Evolutionary conservation across 2,113 vertebrate species (phyloP).

Genomic region (Pteropus alecto): DNA sequence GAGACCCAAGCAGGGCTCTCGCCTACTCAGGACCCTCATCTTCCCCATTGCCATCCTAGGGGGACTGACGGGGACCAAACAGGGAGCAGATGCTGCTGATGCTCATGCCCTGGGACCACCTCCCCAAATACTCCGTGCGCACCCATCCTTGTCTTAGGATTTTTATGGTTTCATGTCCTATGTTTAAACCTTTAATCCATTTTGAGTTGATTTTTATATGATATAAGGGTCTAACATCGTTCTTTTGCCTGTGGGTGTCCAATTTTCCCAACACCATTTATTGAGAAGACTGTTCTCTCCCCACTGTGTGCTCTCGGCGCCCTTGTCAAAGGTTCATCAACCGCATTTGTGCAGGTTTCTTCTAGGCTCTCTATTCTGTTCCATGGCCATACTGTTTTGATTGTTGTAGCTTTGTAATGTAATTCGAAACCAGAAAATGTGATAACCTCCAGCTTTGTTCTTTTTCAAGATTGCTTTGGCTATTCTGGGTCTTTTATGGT

Average conservation of each 20-base stretch:
- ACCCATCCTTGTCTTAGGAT: background rate
- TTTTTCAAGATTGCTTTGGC: background rate
- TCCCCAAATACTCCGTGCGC: background rate
- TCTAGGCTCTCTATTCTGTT: background rate
- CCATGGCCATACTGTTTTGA: background rate
- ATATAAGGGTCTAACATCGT: background rate
- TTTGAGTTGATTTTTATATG: background rate
- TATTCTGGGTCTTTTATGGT: background rate
- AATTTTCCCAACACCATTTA: background rate
- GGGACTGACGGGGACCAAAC: background rate
- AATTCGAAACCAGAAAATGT: background rate
- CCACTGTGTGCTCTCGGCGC: background rate
- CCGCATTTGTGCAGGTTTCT: background rate
- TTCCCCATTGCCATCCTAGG: background rate
- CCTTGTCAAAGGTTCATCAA: background rate
- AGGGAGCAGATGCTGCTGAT: fast-evolving
- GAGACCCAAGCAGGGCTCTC: background rate
- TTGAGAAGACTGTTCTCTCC: background rate
- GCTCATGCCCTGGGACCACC: too few relatives aligned
- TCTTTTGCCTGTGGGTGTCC: background rate
- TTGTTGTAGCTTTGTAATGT: background rate
- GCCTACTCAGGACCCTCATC: fast-evolving
- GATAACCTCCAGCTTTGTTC: background rate
- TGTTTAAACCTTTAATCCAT: background rate
- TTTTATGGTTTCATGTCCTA: background rate